These are phyloP conservation scores for Melanargia galathea DNA, from an alignment of 2,888 invertebrate species.

Conservation along the genomic window DNA sequence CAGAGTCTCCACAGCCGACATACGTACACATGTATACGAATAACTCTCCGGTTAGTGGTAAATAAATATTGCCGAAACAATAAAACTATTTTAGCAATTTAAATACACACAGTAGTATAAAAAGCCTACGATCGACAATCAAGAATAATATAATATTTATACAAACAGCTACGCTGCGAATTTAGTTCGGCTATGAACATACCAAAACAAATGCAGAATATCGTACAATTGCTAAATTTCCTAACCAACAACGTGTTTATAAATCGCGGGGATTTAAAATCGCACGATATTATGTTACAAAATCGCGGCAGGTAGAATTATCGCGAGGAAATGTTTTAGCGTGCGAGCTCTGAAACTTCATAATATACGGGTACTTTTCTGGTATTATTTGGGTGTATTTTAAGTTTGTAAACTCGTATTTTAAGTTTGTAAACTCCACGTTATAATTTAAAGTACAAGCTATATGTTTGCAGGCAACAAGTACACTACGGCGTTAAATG, in stretches of 20 bases:
- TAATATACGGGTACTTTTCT: neutral
- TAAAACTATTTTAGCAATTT: no score
- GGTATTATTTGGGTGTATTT: no score
- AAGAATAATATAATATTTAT: no score
- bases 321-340: neutral
- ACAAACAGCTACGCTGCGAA: no score
- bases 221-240: neutral
- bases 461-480: conserved; percentile 86
- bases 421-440: neutral
- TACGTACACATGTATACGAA: no score
- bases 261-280: neutral
- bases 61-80: conserved; percentile 1
- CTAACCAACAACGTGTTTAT: neutral
- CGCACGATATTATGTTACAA: neutral
- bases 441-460: neutral
- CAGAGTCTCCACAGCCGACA: no score
- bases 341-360: neutral
- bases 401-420: neutral
- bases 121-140: no score
- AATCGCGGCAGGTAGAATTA: neutral
- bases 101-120: no score
- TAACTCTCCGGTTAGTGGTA: conserved; percentile 87
- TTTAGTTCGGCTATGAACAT: no score
- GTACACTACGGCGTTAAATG: conserved; percentile 91
- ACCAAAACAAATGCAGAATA: neutral